Base-by-base conservation (phyloP, 2,888 invertebrate species). In the Watsonalla binaria region DNA sequence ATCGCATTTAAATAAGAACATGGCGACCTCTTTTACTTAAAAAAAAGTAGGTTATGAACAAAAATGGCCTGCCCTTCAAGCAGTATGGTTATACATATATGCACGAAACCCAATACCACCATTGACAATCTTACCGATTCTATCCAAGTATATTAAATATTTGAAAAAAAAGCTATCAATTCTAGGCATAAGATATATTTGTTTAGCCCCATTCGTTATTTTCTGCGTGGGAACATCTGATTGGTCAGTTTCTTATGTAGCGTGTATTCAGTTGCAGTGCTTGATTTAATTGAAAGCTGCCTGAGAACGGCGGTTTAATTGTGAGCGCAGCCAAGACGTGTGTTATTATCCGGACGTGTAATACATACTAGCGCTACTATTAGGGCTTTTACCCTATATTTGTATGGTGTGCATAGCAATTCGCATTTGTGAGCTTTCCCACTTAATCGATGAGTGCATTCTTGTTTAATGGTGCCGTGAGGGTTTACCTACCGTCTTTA, bases 311-410 rank as follows among this genome's bases (percentile, higher is more conserved):
- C 61, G 58, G 58, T 65, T 72, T 84, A 84, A 84, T 85, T 80
- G 75, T 69, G 61, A 64, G 71, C 63, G 71, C 68, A 71, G 62
- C 59, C 62, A 56, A 65, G 59, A 66, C 66, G 67, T 66, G 63
- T 82, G 75, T 82, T 80, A 85, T 86, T 85, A 82, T 69, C 72
- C 76, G 78, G 75, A 79, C 76, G 72, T 76, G 74, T 76, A 83
- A 74, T 73, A 68, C 68, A 75, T 59, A 60, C 69, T 69, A 72
- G 65, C 62, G 70, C 59, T 68, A 55, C 68, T 65, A 78, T 75
- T 74, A 73, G 72, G 75, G 79, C 81, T 72, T 80, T 80, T 80
- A 81, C 76, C 76, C 75, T 75, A 69, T 72, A 74, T 70, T 77
- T 76, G 69, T 71, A 71, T 24, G 24, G 24, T 70, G 72, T 69